phyloP scores from a whole-genome alignment of 2,888 invertebrate genomes.

The Escarpia spicata region DNA sequence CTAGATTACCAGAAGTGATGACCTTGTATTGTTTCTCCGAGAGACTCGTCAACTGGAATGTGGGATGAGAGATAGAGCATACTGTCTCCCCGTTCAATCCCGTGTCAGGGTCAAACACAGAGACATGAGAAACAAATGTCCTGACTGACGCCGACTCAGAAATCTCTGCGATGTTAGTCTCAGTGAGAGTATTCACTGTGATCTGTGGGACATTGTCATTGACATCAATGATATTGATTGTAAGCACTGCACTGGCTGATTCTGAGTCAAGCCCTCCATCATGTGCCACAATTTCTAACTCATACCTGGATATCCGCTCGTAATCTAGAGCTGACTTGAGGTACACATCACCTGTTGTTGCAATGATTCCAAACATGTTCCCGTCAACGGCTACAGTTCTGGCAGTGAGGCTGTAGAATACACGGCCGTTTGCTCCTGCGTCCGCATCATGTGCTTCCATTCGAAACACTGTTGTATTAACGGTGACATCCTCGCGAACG shows the following conservation, averaged over 20 bases:
- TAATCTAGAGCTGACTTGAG: conserved; percentile 27
- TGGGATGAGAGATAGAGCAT: conserved; percentile 23
- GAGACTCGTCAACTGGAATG: conserved; percentile 27
- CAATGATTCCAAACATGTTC: conserved; percentile 13
- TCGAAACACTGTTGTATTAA: not conserved
- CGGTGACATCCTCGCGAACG: not conserved
- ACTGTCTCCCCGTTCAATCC: conserved; percentile 26
- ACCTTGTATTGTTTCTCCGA: conserved; percentile 27
- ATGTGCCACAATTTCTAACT: not conserved
- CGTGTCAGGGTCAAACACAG: conserved; percentile 30
- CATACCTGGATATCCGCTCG: conserved; percentile 13
- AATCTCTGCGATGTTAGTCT: conserved; percentile 26
- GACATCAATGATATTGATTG: conserved; percentile 27
- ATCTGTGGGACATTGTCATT: conserved; percentile 33
- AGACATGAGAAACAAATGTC: conserved; percentile 34
- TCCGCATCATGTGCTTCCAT: conserved; percentile 24
- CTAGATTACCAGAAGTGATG: conserved; percentile 23
- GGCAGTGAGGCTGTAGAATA: conserved; percentile 6
- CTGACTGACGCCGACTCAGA: conserved; percentile 26
- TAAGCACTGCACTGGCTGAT: not conserved
- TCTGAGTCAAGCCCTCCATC: conserved; percentile 20
- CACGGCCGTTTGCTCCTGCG: not conserved
- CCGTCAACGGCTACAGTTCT: not conserved
- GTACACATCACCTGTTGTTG: conserved; percentile 27
- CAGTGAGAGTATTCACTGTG: conserved; percentile 28